Base-by-base conservation (phyloP, 1,140 invertebrate genomes). In the Penaeus indicus region DNA sequence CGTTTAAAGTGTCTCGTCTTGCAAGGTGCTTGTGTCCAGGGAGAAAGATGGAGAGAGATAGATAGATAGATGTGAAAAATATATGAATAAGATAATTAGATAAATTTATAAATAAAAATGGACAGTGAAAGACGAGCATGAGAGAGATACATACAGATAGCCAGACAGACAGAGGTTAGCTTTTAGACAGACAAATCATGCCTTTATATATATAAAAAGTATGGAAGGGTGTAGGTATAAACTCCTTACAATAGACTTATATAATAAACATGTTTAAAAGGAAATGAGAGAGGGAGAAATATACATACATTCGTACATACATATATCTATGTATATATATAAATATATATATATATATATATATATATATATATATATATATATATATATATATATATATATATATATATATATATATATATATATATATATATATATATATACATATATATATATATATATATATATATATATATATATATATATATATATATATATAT, bases 401-500 rank as follows among this genome's bases (percentile, higher is more conserved):
- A 38, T 79, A 38, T 79, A 38, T 79, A 38, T 79, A 38, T 79
- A 38, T 79, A 38, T 79, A 38, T 79, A 38, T 79, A 38, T 79
- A 38, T 79, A 38, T 79, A 38, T 79, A 38, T 79, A 38, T 79
- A 38, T 79, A 38, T 79, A 38, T 79, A 38, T 79, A 38, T 79
- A 38, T 79, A 38, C 32, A 38, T 79, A 22, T 79, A 38, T 79
- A 22, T 79, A 38, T 79, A 22, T 79, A 38, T 79, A 38, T 79
- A 38, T 79, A 79, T 79, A 79, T 79, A 79, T 79, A 79, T 79
- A 79, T 79, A 79, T 79, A 79, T 79, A 79, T 79, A 79, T 79
- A 79, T 79, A 79, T 79, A 79, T 79, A 79, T 79, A 79, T 79
- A 79, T 79, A 79, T 79, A 79, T 79, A 79, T 79, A 79, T 79